phyloP scores from a whole-genome alignment of 2,888 invertebrate species.

The Acrocyrtus sp. region DNA sequence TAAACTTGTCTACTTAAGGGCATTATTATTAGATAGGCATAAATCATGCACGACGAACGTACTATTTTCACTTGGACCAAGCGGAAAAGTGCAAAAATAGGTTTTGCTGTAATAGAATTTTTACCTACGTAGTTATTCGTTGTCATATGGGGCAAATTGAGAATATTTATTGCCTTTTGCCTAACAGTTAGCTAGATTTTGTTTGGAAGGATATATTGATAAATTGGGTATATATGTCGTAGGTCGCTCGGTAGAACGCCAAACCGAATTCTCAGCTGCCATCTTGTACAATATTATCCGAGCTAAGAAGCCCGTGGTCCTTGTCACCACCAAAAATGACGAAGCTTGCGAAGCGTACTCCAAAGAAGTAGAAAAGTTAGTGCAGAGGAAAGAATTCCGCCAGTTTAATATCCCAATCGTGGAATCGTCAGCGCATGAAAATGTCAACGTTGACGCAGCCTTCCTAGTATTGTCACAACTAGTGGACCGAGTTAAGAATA shows the following conservation, averaged over 20 bases:
- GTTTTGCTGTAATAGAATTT: too few relatives aligned
- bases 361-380: constrained; percentile 88
- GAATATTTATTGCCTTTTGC: background rate
- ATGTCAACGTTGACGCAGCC: constrained; percentile 94
- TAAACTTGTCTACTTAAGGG: too few relatives aligned
- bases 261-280: constrained; percentile 85
- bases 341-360: constrained; percentile 88
- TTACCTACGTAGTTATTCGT: too few relatives aligned
- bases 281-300: constrained; percentile 88
- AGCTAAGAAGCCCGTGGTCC: constrained; percentile 93
- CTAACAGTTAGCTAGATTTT: too few relatives aligned
- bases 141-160: background rate
- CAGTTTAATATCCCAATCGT: constrained; percentile 83
- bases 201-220: too few relatives aligned
- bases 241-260: constrained; percentile 67
- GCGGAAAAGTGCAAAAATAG: too few relatives aligned
- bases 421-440: constrained; percentile 95
- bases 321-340: constrained; percentile 96
- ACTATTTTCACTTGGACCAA: too few relatives aligned
- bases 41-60: too few relatives aligned
- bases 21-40: too few relatives aligned
- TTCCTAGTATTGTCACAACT: constrained; percentile 91
- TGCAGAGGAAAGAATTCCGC: constrained; percentile 91
- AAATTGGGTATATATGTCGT: too few relatives aligned
- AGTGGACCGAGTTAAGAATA: constrained; percentile 88